Evolutionary conservation across 2,113 vertebrate genomes (phyloP).

Genomic region (Larimichthys polyactis): DNA sequence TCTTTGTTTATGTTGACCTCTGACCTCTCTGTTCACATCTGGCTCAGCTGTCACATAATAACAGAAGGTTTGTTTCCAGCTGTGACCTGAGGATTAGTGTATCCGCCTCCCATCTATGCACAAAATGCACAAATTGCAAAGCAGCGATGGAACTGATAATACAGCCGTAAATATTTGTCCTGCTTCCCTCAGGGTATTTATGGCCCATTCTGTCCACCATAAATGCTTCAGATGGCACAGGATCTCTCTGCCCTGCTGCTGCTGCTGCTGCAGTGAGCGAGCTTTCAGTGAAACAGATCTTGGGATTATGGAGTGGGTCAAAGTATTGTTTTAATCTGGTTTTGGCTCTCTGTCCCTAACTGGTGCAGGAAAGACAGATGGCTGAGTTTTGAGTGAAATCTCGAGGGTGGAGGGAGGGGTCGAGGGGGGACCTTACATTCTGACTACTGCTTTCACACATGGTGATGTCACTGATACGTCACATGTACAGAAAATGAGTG

Average conservation of each 20-base stretch:
- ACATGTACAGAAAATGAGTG: background rate
- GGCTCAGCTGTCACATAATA: conserved; percentile 20
- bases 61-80: conserved; percentile 34
- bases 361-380: conserved; percentile 66
- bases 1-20: conserved; percentile 9
- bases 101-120: background rate
- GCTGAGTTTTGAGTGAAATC: conserved; percentile 52
- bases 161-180: background rate
- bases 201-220: conserved; percentile 1
- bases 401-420: background rate
- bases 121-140: conserved; percentile 8
- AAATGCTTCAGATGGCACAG: background rate
- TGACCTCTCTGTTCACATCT: conserved; percentile 44
- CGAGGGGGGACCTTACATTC: background rate
- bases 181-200: conserved; percentile 1
- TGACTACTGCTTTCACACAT: conserved; percentile 2
- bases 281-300: conserved; percentile 48
- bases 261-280: background rate
- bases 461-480: conserved; percentile 12
- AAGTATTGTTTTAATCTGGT: conserved; percentile 73
- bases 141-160: conserved; percentile 9
- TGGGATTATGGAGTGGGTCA: conserved; percentile 67
- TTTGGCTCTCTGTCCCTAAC: conserved; percentile 41
- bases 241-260: background rate
- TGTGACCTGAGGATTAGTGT: conserved; percentile 24